phyloP scores from a whole-genome alignment of 2,113 vertebrate species.

The Malaclemys terrapin region DNA sequence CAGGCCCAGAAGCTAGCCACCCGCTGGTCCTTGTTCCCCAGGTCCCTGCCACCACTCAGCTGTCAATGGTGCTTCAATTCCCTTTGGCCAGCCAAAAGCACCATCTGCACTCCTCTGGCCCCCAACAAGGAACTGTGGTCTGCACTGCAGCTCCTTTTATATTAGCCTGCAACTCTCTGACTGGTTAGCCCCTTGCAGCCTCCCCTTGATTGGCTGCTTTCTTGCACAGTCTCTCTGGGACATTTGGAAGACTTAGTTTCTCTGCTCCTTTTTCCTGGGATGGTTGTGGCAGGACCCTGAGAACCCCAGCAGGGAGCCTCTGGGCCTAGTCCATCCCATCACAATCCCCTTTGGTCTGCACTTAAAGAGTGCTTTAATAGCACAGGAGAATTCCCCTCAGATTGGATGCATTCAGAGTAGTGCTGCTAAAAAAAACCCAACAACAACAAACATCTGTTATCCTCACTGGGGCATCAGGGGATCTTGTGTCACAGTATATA shows the following conservation, averaged over 20 bases:
- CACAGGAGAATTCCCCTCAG: neutral
- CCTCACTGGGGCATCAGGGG: neutral
- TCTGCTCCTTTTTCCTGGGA: neutral
- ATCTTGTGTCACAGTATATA: neutral
- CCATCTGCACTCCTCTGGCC: too few species aligned
- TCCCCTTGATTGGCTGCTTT: neutral
- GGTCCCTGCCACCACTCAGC: too few species aligned
- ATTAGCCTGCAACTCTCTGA: neutral
- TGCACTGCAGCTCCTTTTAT: neutral
- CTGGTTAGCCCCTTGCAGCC: neutral
- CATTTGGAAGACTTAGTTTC: neutral
- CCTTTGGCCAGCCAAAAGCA: neutral
- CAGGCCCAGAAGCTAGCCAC: too few species aligned
- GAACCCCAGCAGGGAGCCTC: neutral
- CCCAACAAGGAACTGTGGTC: neutral
- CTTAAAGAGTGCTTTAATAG: neutral
- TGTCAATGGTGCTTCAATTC: too few species aligned
- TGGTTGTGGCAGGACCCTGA: neutral
- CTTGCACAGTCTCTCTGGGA: neutral
- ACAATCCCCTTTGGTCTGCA: neutral
- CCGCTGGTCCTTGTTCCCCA: too few species aligned
- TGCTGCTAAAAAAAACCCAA: neutral
- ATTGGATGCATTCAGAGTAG: neutral
- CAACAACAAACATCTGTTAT: neutral
- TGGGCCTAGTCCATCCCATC: neutral